Evolutionary conservation across 2,113 vertebrate genomes (phyloP).

Genomic region (Pomatorhinus ruficollis): DNA sequence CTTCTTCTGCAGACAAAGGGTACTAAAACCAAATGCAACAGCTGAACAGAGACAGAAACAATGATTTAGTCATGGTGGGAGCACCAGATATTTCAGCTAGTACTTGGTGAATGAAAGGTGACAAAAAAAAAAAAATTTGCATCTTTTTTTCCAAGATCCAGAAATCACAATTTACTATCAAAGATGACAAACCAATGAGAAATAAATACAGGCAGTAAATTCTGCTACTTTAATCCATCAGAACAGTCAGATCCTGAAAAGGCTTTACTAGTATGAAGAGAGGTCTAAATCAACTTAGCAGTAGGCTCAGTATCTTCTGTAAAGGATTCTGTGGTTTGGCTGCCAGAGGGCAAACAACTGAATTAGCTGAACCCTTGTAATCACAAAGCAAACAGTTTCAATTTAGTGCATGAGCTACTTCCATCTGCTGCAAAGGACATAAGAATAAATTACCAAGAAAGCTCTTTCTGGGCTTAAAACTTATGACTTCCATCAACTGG

Average conservation of each 20-base stretch:
- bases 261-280: neutral
- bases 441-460: neutral
- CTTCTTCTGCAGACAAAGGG: neutral
- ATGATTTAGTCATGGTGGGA: neutral
- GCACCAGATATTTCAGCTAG: neutral
- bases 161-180: neutral
- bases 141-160: neutral
- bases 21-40: neutral
- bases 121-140: neutral
- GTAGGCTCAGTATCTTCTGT: neutral
- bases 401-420: neutral
- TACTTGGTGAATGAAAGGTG: neutral
- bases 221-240: neutral
- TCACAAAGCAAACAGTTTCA: neutral
- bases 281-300: neutral
- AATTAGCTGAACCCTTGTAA: neutral
- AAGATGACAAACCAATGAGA: neutral
- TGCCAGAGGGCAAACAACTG: neutral
- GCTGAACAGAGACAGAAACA: neutral
- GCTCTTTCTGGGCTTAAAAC: neutral
- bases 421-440: neutral
- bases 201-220: neutral
- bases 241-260: neutral
- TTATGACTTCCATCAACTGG: neutral
- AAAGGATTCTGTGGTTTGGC: neutral